These are phyloP conservation scores for Loris lydekkerianus DNA, from an alignment of 2,797 vertebrate genomes.

Conservation along the genomic window DNA sequence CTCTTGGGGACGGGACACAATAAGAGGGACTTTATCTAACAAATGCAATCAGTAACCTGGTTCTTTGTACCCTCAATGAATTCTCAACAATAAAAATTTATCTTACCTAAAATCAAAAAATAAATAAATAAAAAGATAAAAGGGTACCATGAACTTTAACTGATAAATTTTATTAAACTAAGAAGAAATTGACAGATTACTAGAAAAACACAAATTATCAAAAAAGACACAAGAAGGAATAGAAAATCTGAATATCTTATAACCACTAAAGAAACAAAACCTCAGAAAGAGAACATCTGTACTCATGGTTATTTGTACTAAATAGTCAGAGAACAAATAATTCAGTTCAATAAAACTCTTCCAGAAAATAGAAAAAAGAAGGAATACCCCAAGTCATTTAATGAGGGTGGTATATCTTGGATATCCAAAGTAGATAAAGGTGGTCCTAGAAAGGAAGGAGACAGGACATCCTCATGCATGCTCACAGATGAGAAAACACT, in stretches of 20 bases:
- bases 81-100: too few relatives aligned
- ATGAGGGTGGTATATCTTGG: neutral
- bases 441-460: neutral
- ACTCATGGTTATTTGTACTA: neutral
- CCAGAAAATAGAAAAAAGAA: neutral
- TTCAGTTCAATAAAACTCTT: neutral
- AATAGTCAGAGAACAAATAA: neutral
- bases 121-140: neutral
- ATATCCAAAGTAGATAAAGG: neutral
- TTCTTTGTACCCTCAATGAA: too few relatives aligned
- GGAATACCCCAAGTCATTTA: neutral
- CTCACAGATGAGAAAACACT: neutral
- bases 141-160: neutral
- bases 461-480: neutral
- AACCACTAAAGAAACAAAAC: neutral
- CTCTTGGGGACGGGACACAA: too few relatives aligned
- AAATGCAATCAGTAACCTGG: too few relatives aligned
- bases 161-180: constrained; percentile 13
- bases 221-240: constrained; percentile 39
- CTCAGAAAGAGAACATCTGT: neutral
- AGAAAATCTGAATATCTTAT: constrained; percentile 27
- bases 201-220: constrained; percentile 43
- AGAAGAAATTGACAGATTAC: constrained; percentile 35
- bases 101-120: too few relatives aligned
- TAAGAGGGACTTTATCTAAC: too few relatives aligned